Base-by-base conservation (phyloP, 2,113 vertebrate species). In the Pholis gunnellus region DNA sequence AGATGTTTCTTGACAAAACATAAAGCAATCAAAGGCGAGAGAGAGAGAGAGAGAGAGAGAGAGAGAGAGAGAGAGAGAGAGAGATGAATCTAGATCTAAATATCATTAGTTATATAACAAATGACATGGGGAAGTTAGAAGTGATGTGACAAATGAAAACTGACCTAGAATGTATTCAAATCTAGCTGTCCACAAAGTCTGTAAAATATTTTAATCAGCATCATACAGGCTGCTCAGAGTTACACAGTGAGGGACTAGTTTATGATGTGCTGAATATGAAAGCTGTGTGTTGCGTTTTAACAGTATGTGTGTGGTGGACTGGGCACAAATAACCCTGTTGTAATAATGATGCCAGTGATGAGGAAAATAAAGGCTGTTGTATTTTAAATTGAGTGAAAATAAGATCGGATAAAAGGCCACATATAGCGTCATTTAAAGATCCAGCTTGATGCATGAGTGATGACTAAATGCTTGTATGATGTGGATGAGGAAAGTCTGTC, bases 41-140 rank as follows among this genome's bases (percentile, higher is more conserved):
- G 36, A 42, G n/a, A 11, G 4, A 48, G 17, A 48, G 42, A 63
- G 34, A 64, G 44, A 56, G 11, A 59, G 4, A 56, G 40, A 10
- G 20, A 57, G 10, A 25, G 22, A n/a, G 10, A 25, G 52, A 56
- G 20, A 25, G 15, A 25, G 52, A 56, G 22, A 27, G n/a, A 25
- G n/a, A 56, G 46, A 48, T 29, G 29, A 29, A 29, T 29, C 29
- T 29, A 48, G 46, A 50, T 7, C 38, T 38, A 38, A 0, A 38
- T 8, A 38, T 48, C 25, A 59, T 40, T 44, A 40, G 67, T 88
- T 83, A 80, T 72, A 70, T 56, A 84, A 83, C 42, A 56, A 70
- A 56, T 56, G 31, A 46, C 0, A 40, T 52, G 9, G 9, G 52
- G 36, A 11, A 56, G 20, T 25, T 38, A 76, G 61, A 78, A 79